These are phyloP conservation scores for Cyanoderma ruficeps DNA, from an alignment of 2,113 vertebrate genomes.

Conservation along the genomic window DNA sequence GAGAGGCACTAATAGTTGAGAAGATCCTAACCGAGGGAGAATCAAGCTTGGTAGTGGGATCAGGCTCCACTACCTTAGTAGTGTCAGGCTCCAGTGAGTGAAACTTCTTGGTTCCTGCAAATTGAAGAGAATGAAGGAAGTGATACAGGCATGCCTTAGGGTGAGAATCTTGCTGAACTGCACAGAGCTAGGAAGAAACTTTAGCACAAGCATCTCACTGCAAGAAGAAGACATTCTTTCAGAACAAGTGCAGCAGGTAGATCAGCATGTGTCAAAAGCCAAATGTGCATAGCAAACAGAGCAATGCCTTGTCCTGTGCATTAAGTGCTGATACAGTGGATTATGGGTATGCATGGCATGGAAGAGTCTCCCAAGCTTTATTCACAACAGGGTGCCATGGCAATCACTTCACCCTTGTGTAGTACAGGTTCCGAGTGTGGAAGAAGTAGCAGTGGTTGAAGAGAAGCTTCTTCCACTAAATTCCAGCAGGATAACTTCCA, in stretches of 20 bases:
- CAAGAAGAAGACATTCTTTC: neutral
- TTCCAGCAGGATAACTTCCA: neutral
- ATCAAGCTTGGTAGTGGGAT: accelerated
- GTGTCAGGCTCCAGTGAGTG: neutral
- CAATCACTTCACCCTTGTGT: neutral
- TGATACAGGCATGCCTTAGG: no score
- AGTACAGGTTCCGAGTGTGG: neutral
- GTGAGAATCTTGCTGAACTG: neutral
- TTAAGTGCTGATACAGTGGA: neutral
- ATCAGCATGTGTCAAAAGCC: neutral
- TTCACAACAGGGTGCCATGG: accelerated
- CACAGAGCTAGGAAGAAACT: neutral
- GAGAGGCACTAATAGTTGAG: neutral
- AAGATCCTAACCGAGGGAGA: neutral
- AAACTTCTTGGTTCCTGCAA: neutral
- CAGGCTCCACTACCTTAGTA: neutral
- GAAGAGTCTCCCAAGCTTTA: neutral
- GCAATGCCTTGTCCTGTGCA: accelerated
- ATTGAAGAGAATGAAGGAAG: neutral
- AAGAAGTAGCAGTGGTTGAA: neutral
- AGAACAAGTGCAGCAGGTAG: neutral
- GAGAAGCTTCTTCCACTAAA: neutral
- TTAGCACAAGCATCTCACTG: neutral
- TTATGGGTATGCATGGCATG: neutral
- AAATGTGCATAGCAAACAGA: neutral